Evolutionary conservation across 2,797 vertebrate species (phyloP).

Genomic region (Lemur catta): DNA sequence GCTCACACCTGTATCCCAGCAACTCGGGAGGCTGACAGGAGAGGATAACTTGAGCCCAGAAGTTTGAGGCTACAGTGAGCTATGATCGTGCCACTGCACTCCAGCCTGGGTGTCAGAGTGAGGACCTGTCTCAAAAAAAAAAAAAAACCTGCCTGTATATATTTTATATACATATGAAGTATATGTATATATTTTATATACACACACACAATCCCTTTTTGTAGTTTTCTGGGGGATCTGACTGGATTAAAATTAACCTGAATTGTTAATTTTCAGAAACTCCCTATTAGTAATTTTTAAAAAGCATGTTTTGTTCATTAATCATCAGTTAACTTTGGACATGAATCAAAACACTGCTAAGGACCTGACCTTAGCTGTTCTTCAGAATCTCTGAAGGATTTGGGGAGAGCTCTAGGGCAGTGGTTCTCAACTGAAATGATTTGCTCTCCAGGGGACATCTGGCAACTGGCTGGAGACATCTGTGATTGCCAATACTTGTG

Average conservation of each 20-base stretch:
- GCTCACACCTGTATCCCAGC: background rate
- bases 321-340: background rate
- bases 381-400: background rate
- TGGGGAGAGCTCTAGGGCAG: background rate
- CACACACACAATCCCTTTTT: background rate
- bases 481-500: background rate
- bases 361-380: background rate
- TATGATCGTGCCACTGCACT: background rate
- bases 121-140: background rate
- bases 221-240: background rate
- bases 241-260: background rate
- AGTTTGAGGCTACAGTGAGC: background rate
- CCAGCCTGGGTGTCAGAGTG: background rate
- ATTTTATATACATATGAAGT: too few relatives aligned
- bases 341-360: background rate
- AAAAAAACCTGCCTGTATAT: too few relatives aligned
- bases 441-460: background rate
- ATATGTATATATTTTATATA: too few relatives aligned
- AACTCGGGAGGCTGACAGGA: background rate
- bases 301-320: conserved; percentile 28
- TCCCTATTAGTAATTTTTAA: background rate
- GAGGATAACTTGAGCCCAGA: background rate
- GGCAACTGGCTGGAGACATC: background rate
- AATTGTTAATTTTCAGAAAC: conserved; percentile 49
- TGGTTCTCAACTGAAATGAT: background rate